Conservation (phyloP, 2,113 vertebrate species). For the Gavia stellata region DNA sequence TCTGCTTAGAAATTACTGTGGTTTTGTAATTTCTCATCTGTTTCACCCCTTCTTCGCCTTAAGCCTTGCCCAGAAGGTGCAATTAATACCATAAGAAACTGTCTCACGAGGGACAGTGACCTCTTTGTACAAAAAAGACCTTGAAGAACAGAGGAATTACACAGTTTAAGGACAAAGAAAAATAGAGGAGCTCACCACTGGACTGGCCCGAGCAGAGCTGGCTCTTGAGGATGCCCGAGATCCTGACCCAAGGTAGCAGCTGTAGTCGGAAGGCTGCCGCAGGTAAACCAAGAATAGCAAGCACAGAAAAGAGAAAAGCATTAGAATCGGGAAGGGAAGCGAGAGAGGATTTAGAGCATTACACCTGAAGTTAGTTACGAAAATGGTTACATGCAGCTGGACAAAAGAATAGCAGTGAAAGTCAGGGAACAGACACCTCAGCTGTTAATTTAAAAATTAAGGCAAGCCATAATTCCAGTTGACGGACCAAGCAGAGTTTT, state of each 20-base stretch:
- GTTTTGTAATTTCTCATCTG: background rate
- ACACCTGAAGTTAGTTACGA: background rate
- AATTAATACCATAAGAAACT: background rate
- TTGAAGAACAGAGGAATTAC: background rate
- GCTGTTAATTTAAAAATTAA: background rate
- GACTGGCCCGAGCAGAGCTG: conserved; percentile 93
- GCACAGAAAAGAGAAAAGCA: conserved; percentile 55
- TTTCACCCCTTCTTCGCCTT: background rate
- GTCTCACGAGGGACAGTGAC: background rate
- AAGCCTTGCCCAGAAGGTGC: background rate
- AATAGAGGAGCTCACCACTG: conserved; percentile 85
- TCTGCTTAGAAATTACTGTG: background rate
- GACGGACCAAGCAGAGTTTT: background rate
- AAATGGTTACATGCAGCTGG: background rate
- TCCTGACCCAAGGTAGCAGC: conserved; percentile 81
- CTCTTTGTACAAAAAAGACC: background rate
- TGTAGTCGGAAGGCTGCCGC: conserved; percentile 84
- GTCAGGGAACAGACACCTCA: background rate
- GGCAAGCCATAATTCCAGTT: background rate
- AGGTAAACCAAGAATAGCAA: conserved; percentile 9
- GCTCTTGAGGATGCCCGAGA: conserved; percentile 91
- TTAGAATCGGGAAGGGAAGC: conserved; percentile 14
- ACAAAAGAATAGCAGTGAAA: background rate
- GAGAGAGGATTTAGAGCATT: background rate
- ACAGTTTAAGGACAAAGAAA: background rate